A percentile compares a stretch with the other conserved stretches of the same genome.
Evolutionary conservation across 2,113 vertebrate genomes (phyloP).

Genomic region (Hippocampus guttulatus): DNA sequence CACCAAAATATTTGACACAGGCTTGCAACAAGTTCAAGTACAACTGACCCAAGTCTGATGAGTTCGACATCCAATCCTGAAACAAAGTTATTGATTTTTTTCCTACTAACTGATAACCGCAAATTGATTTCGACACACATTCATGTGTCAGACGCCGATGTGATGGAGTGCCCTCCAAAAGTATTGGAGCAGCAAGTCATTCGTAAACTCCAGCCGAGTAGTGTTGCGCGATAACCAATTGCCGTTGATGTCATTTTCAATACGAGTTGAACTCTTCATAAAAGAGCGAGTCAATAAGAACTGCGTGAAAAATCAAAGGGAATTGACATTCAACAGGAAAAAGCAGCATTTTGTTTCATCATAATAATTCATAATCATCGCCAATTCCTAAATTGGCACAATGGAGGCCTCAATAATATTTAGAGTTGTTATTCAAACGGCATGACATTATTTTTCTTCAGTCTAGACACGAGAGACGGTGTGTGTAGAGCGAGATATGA

Average conservation of each 20-base stretch:
- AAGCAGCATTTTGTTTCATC: background rate
- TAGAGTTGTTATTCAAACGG: constrained; percentile 1
- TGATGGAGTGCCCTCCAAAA: too few relatives aligned
- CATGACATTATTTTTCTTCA: background rate
- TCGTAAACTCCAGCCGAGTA: too few relatives aligned
- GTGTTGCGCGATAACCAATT: background rate
- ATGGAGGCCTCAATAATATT: background rate
- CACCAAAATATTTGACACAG: too few relatives aligned
- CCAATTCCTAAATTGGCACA: background rate
- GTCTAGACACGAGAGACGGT: background rate
- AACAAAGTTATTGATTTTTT: too few relatives aligned
- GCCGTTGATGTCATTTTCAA: background rate
- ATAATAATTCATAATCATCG: background rate
- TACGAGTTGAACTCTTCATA: background rate
- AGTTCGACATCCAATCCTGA: too few relatives aligned
- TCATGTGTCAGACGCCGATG: too few relatives aligned
- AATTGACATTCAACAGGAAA: background rate
- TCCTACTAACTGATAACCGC: too few relatives aligned
- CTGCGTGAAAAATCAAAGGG: background rate
- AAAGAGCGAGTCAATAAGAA: too few relatives aligned
- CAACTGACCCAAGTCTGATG: too few relatives aligned
- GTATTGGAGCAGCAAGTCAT: too few relatives aligned
- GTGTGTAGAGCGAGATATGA: background rate
- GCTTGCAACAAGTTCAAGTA: too few relatives aligned
- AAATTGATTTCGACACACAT: too few relatives aligned